Evolutionary conservation across 2,888 invertebrate genomes (phyloP).

Genomic region (Pachydiplax longipennis): DNA sequence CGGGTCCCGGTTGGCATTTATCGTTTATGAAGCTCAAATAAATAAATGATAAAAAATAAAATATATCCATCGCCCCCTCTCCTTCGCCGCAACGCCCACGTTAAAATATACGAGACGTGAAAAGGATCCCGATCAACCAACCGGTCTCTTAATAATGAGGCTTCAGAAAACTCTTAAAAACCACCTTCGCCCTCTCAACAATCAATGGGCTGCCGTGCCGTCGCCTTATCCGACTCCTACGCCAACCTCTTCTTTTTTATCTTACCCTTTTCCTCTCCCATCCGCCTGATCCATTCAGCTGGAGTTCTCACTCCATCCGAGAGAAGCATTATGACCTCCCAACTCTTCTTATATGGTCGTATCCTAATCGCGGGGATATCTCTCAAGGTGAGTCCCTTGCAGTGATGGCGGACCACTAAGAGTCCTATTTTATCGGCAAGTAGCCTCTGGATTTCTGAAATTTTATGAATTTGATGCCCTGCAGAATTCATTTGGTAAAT

Average conservation of each 20-base stretch:
- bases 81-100: not conserved
- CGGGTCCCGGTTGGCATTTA: not conserved
- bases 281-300: too few relatives aligned
- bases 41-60: not conserved
- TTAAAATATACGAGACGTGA: not conserved
- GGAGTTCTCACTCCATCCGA: not conserved
- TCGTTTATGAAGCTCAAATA: not conserved
- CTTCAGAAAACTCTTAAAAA: slow-evolving; percentile 1
- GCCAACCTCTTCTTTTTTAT: too few relatives aligned
- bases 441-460: too few relatives aligned
- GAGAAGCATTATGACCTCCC: not conserved
- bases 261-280: too few relatives aligned
- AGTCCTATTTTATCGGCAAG: not conserved
- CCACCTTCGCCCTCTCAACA: not conserved
- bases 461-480: too few relatives aligned
- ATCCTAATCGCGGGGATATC: not conserved
- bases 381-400: not conserved
- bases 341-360: not conserved
- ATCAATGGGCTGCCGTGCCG: not conserved
- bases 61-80: not conserved
- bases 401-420: not conserved
- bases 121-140: not conserved
- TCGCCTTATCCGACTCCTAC: not conserved
- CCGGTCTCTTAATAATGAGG: not conserved
- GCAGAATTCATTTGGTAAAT: too few relatives aligned